Base-by-base conservation (phyloP, 2,888 invertebrate genomes). In the Sinhomidia bicolor region DNA sequence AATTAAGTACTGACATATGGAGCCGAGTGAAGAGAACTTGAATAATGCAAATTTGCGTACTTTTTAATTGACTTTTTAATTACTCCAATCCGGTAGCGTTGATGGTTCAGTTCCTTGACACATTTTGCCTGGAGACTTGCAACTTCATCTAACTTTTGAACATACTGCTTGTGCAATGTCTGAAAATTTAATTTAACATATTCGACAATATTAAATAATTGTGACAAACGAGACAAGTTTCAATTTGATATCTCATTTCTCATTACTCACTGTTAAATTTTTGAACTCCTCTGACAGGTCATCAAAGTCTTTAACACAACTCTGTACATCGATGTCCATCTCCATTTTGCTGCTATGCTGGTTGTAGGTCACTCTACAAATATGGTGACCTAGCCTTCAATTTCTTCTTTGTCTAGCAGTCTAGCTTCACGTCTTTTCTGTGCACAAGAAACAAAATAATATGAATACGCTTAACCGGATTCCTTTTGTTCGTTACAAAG, bases 81-180 rank as follows among this genome's bases (percentile, higher is more conserved):
- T 93, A 97, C 95, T 57, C 96, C 96, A 94, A 99, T 95, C 90
- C 98, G 96, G 94, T 99, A 99, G 92, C 96, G 96, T 93, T 99
- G 99, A 94, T 99, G 99, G 92, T 95, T 96, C 91, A 99, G 96
- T 93, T 97, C 97, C 93, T 97, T 97, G 92, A 97, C 94, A 94
- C 98, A 98, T 95, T 97, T 95, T 93, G 96, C 96, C 93, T 99
- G 99, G 65, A 97, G 94, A 92, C 96, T 96, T 78, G 96, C 95
- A 44, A 99, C 95, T 93, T 97, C 96, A 92, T 98, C 97, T 92
- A 99, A 94, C 93, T 97, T 96, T 86, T 96, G 95, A 82, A 96
- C 95, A 94, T 99, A 99, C 90, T 96, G 96, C 93, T 96, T 96
- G 94, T 98, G 98, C 74, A 95, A 94, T 68, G 94, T 94, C 98